phyloP scores from a whole-genome alignment of 2,888 invertebrate genomes.

The Apodemia zela region DNA sequence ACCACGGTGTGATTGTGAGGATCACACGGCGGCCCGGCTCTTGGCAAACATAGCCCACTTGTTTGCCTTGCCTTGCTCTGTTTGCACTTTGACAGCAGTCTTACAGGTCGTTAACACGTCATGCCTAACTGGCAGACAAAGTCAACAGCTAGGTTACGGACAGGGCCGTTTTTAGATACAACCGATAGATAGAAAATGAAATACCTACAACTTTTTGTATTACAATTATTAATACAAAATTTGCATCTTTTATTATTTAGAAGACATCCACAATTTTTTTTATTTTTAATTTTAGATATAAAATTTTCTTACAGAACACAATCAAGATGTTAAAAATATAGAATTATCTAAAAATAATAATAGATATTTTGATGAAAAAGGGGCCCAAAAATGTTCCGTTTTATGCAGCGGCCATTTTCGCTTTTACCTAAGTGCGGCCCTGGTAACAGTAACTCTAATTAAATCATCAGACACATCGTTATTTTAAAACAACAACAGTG shows the following conservation, averaged over 20 bases:
- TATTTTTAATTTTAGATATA: too few species aligned
- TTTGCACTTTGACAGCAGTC: conserved; percentile 77
- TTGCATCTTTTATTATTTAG: too few species aligned
- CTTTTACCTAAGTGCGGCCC: neutral
- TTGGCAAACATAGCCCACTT: conserved; percentile 51
- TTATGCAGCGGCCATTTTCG: too few species aligned
- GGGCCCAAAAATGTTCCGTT: too few species aligned
- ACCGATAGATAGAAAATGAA: neutral
- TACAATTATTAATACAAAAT: too few species aligned
- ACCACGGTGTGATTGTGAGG: conserved; percentile 46
- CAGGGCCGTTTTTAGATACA: conserved; percentile 17
- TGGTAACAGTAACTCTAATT: conserved; percentile 42
- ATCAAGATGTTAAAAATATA: too few species aligned
- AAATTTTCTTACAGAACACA: too few species aligned
- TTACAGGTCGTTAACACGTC: conserved; percentile 77
- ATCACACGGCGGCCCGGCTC: conserved; percentile 56
- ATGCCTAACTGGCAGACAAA: conserved; percentile 59
- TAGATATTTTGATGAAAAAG: too few species aligned
- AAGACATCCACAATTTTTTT: too few species aligned
- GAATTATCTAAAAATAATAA: too few species aligned
- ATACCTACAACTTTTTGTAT: too few species aligned
- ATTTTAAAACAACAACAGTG: conserved; percentile 39
- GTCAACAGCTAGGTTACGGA: conserved; percentile 33
- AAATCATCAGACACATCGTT: conserved; percentile 53
- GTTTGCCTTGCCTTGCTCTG: conserved; percentile 57